A percentile compares a stretch with the other conserved stretches of the same genome.
These are phyloP conservation scores for Arbacia lixula DNA, from an alignment of 53 echinoderm and acorn worm genomes.

Conservation along the genomic window DNA sequence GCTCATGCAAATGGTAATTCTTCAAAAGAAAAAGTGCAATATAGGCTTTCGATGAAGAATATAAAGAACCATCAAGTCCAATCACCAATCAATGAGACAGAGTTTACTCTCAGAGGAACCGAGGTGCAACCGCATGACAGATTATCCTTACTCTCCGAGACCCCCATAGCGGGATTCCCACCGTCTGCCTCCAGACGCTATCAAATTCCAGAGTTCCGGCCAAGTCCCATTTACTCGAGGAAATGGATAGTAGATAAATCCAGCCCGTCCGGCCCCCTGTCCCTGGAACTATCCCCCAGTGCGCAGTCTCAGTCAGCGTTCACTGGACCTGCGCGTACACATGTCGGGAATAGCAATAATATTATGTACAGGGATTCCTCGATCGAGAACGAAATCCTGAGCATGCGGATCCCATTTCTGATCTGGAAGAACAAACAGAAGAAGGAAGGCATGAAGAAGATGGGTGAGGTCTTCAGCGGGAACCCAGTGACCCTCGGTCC, in stretches of 20 bases:
- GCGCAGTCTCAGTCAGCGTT: no score
- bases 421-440: conserved; percentile 65
- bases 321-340: no score
- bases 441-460: conserved; percentile 24
- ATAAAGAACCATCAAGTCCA: no score
- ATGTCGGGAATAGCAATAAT: no score
- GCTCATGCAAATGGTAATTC: no score
- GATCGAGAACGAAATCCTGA: conserved; percentile 32
- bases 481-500: not conserved
- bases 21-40: no score
- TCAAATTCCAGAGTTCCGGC: conserved; percentile 30
- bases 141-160: conserved; percentile 1
- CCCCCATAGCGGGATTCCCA: conserved; percentile 33
- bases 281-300: not conserved
- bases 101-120: conserved; percentile 3
- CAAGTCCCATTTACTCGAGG: conserved; percentile 49
- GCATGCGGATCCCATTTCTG: conserved; percentile 57
- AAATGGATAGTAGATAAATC: conserved; percentile 54
- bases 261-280: conserved; percentile 5
- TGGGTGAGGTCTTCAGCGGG: conserved; percentile 13
- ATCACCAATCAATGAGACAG: no score
- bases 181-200: not conserved
- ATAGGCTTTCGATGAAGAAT: no score
- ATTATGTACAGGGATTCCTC: not conserved
- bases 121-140: conserved; percentile 31